Base-by-base conservation (phyloP, 37 sponge, comb jelly and placozoan genomes). In the Aplysina aerophoba region DNA sequence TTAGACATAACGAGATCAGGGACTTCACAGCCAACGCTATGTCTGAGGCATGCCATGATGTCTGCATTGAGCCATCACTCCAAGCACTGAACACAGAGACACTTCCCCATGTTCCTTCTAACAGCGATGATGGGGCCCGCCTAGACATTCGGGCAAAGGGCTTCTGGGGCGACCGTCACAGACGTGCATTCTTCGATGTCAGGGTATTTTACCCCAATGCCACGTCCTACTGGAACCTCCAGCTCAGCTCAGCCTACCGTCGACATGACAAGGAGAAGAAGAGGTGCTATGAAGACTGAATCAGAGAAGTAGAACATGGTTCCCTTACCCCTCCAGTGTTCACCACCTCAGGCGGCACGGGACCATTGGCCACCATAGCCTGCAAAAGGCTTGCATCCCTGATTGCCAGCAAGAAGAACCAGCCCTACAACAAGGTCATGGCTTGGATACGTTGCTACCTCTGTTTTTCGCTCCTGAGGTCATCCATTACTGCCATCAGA, bases 401-500 rank as follows among this genome's bases (percentile, higher is more conserved):
- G 6, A 21, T 75, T 21, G 78, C 78, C 6, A 54, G 41, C 14
- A 75, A 40, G 24, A 75, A 21, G 3, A 75, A 75, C 11, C 33
- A 41, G 6, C 78, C 13, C 37, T 75, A 40, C 53, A 4, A 53
- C 53, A 5, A 75, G 24, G 37, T 75, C 54, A 75, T 75, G 78
- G 33, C 6, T 19, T 36, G 33, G 53, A 5, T 75, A 1, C 5
- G 78, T 41, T 40, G 78, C 11, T 13, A 54, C 12, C 6, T 4
- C 37, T 75, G 54, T 11, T 75, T 75, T 21, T 25, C 78, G 1
- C 11, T 75, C 13, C 0, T 75, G 2, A 75, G 78, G 41, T 75
- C 78, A 13, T 3, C 78, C 0, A 75, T 75, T 15, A 75, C 12
- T 6, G 78, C 78, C 27, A 64, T 63, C 68, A 83, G 41, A 64